phyloP scores from a whole-genome alignment of 2,113 vertebrate genomes.

The Argyrosomus japonicus region DNA sequence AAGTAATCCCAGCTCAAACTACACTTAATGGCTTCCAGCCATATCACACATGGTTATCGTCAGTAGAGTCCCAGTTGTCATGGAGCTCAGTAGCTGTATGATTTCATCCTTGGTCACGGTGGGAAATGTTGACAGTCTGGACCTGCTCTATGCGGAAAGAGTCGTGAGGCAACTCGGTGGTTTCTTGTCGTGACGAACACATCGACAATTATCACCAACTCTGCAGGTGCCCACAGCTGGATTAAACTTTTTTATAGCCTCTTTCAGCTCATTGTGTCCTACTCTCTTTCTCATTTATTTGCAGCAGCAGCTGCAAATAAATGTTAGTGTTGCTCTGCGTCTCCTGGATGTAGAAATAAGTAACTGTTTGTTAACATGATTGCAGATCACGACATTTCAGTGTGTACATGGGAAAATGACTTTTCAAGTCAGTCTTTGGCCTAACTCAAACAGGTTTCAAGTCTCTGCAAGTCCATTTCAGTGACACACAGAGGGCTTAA shows the following conservation, averaged over 20 bases:
- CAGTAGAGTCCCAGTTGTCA: background rate
- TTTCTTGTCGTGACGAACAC: background rate
- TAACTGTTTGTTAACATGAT: background rate
- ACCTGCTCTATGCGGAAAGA: no score
- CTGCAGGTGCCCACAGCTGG: background rate
- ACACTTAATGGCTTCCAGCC: background rate
- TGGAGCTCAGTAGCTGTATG: background rate
- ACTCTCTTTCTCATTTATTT: no score
- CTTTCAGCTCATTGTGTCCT: background rate
- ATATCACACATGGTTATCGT: background rate
- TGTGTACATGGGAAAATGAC: background rate
- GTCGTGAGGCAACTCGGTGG: background rate
- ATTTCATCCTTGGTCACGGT: background rate
- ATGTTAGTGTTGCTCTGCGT: background rate
- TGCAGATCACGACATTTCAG: background rate
- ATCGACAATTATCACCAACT: background rate
- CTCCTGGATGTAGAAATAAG: background rate
- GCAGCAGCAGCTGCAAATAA: background rate
- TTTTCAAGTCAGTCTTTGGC: no score
- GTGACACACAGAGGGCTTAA: background rate
- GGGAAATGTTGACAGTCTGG: no score
- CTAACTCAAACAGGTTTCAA: background rate
- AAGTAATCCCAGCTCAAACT: background rate
- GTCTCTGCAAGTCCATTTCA: background rate
- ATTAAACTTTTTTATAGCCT: background rate